These are phyloP conservation scores for Panopea generosa DNA, from an alignment of 2,888 invertebrate genomes.

Conservation along the genomic window DNA sequence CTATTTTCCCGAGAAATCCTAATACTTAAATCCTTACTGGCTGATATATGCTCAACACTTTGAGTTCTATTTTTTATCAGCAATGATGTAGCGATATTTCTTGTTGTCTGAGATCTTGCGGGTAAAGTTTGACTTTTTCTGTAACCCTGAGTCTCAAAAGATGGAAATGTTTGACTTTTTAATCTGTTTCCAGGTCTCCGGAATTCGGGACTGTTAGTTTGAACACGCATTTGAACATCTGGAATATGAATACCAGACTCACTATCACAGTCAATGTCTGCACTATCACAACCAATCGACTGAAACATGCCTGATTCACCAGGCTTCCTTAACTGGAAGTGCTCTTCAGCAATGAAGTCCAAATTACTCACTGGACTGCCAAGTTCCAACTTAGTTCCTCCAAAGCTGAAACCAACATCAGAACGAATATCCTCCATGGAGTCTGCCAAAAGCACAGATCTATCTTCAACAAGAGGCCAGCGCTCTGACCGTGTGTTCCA, in stretches of 20 bases:
- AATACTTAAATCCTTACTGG: slow-evolving; percentile 10
- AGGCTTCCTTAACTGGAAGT: slow-evolving; percentile 12
- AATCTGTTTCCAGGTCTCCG: slow-evolving; percentile 31
- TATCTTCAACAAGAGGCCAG: slow-evolving; percentile 78
- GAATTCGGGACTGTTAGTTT: slow-evolving; percentile 39
- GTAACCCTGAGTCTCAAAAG: slow-evolving; percentile 51
- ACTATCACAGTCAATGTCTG: slow-evolving; percentile 51
- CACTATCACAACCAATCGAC: slow-evolving; percentile 47
- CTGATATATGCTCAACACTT: slow-evolving; percentile 42
- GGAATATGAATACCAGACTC: slow-evolving; percentile 57
- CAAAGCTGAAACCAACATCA: slow-evolving; percentile 50
- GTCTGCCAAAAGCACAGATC: slow-evolving; percentile 63
- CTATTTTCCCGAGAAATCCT: slow-evolving; percentile 18
- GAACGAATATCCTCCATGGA: slow-evolving; percentile 57
- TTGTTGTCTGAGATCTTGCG: slow-evolving; percentile 55
- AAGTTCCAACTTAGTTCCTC: slow-evolving; percentile 42
- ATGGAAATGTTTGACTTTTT: slow-evolving; percentile 69
- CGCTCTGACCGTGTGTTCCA: slow-evolving; percentile 90
- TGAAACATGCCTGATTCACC: slow-evolving; percentile 19
- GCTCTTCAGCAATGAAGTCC: slow-evolving; percentile 76
- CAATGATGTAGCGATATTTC: slow-evolving; percentile 36
- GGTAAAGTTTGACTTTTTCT: slow-evolving; percentile 64
- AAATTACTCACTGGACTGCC: slow-evolving; percentile 62
- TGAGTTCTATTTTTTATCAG: slow-evolving; percentile 27
- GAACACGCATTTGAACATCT: slow-evolving; percentile 15